These are phyloP conservation scores for Macaria notata DNA, from an alignment of 2,888 invertebrate genomes.

Conservation along the genomic window DNA sequence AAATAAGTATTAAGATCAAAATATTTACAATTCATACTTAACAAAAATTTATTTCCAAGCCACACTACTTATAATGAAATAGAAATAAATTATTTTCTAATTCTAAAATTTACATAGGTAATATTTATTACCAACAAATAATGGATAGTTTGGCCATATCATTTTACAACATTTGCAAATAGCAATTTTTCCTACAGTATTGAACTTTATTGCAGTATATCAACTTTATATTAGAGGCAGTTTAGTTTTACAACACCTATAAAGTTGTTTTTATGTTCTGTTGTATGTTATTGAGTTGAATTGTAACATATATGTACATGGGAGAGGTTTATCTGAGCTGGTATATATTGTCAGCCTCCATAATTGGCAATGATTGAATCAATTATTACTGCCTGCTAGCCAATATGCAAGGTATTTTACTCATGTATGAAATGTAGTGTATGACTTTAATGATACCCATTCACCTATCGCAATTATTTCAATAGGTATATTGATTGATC, in stretches of 20 bases:
- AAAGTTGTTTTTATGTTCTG: background rate
- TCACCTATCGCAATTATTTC: no score
- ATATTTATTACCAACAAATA: slow-evolving; percentile 11
- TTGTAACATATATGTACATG: no score
- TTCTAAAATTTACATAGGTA: slow-evolving; percentile 10
- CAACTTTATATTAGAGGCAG: slow-evolving; percentile 5
- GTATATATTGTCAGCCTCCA: no score
- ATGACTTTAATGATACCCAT: no score
- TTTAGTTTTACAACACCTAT: slow-evolving; percentile 6
- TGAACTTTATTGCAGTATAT: slow-evolving; percentile 7
- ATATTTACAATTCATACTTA: slow-evolving; percentile 5
- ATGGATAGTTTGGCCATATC: slow-evolving; percentile 13
- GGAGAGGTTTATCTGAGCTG: no score
- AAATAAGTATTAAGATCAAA: background rate
- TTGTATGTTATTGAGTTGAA: no score
- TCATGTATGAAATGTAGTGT: no score
- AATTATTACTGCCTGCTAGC: no score
- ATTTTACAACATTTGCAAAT: slow-evolving; percentile 3
- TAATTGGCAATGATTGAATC: no score
- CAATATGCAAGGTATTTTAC: no score
- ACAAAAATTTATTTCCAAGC: slow-evolving; percentile 8
- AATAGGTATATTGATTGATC: no score
- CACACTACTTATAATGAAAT: background rate
- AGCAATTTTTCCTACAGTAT: slow-evolving; percentile 2
- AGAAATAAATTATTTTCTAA: slow-evolving; percentile 6